phyloP scores from a whole-genome alignment of 2,797 vertebrate species.

The Ctenopoma kingsleyae region DNA sequence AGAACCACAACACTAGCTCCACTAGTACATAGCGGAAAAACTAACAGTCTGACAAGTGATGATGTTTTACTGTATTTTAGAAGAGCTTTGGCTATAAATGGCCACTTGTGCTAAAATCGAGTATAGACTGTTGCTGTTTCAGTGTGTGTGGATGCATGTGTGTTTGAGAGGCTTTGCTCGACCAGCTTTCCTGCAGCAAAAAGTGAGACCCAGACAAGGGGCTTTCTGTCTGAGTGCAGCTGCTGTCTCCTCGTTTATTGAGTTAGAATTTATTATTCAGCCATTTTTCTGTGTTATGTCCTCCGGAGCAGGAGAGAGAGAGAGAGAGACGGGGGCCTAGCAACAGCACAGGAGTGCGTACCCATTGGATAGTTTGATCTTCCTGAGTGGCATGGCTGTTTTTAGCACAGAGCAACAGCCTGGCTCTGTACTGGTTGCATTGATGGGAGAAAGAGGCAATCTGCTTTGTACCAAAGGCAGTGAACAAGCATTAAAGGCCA shows the following conservation, averaged over 20 bases:
- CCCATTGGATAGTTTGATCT: conserved; percentile 84
- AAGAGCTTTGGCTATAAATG: conserved; percentile 23
- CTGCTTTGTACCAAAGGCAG: conserved; percentile 55
- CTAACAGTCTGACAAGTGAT: conserved; percentile 26
- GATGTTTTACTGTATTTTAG: conserved; percentile 34
- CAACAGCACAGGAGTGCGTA: conserved; percentile 80
- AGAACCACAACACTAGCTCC: conserved; percentile 35
- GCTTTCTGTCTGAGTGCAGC: conserved; percentile 81
- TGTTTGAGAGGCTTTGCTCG: conserved; percentile 44
- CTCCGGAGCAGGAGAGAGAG: conserved; percentile 75
- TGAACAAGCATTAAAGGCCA: conserved; percentile 53
- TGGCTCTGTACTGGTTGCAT: conserved; percentile 68
- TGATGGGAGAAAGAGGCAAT: conserved; percentile 55
- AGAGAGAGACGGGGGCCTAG: conserved; percentile 77
- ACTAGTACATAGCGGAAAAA: conserved; percentile 16
- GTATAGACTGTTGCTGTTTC: conserved; percentile 32
- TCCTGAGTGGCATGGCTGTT: conserved; percentile 81
- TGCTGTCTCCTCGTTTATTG: conserved; percentile 83
- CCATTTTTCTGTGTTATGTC: conserved; percentile 84
- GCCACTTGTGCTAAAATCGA: conserved; percentile 38
- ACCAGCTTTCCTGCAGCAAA: conserved; percentile 53
- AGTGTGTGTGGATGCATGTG: conserved; percentile 22
- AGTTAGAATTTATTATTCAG: conserved; percentile 87
- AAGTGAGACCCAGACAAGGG: conserved; percentile 74
- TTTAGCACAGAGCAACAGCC: conserved; percentile 80